phyloP scores from a whole-genome alignment of 2,113 vertebrate genomes.

The Gasterosteus nipponicus region DNA sequence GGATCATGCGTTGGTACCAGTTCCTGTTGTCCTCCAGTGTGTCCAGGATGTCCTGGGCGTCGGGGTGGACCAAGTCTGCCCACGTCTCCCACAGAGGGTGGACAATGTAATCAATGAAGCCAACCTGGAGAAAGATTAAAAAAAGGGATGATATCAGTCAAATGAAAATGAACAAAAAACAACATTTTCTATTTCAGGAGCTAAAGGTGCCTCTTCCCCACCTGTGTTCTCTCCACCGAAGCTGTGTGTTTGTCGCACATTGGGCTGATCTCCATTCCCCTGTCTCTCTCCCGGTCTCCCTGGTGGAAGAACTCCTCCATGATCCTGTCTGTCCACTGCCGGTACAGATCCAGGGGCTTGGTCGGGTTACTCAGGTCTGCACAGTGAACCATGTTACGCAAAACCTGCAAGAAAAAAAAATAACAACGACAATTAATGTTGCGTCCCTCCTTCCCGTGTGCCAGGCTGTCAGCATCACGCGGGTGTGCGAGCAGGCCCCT shows the following conservation, averaged over 20 bases:
- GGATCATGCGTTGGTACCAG: constrained; percentile 99
- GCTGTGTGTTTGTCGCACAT: constrained; percentile 99
- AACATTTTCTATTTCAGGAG: background rate
- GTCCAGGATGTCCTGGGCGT: constrained; percentile 98
- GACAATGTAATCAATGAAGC: constrained; percentile 98
- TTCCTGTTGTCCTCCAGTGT: constrained; percentile 97
- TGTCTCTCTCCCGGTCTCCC: constrained; percentile 94
- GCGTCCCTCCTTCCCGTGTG: background rate
- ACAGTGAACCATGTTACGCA: constrained; percentile 98
- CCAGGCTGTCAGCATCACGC: background rate
- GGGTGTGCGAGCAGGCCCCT: background rate
- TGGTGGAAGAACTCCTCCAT: constrained; percentile 99
- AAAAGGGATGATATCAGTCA: background rate
- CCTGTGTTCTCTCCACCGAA: constrained; percentile 98
- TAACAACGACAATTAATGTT: too few relatives aligned
- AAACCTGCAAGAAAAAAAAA: constrained; percentile 82
- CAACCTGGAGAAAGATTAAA: constrained; percentile 81
- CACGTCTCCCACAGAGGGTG: constrained; percentile 99
- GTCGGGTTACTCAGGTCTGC: constrained; percentile 98
- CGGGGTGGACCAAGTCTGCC: constrained; percentile 97
- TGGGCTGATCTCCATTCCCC: constrained; percentile 98
- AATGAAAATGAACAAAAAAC: background rate
- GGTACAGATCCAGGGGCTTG: constrained; percentile 95
- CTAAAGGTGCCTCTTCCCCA: constrained; percentile 58
- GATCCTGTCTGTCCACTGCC: constrained; percentile 97